Percentiles rank a stretch among this genome's conserved stretches.
phyloP scores from a whole-genome alignment of 2,113 vertebrate genomes.

The Balaenoptera acutorostrata region DNA sequence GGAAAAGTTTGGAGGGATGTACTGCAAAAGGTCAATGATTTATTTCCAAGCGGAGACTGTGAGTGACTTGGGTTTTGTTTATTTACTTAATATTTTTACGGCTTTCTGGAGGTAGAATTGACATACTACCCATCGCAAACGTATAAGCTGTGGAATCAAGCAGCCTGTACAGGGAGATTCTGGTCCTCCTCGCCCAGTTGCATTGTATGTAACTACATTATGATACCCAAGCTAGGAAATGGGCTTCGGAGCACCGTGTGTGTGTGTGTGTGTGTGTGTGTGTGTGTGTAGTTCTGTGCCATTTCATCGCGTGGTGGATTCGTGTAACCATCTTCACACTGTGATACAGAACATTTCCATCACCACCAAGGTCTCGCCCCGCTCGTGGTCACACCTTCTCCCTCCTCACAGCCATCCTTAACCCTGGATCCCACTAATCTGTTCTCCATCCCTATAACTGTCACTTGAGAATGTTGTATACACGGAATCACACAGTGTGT shows the following conservation, averaged over 20 bases:
- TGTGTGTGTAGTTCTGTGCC: no score
- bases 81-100: background rate
- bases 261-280: no score
- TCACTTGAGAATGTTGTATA: background rate
- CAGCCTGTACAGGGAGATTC: rapidly evolving
- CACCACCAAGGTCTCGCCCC: no score
- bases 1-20: background rate
- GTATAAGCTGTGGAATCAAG: rapidly evolving
- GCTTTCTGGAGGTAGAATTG: background rate
- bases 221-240: no score
- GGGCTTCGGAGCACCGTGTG: background rate
- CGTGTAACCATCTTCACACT: no score
- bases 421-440: background rate
- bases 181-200: rapidly evolving
- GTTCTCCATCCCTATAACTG: background rate
- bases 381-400: rapidly evolving
- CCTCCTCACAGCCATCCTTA: no score
- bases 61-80: background rate
- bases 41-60: background rate
- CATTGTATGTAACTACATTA: rapidly evolving
- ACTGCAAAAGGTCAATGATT: background rate
- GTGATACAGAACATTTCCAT: background rate
- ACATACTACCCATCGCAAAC: rapidly evolving
- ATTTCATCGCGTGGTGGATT: background rate
- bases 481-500: background rate